These are phyloP conservation scores for Ascaphus truei DNA, from an alignment of 2,113 vertebrate genomes.

Conservation along the genomic window DNA sequence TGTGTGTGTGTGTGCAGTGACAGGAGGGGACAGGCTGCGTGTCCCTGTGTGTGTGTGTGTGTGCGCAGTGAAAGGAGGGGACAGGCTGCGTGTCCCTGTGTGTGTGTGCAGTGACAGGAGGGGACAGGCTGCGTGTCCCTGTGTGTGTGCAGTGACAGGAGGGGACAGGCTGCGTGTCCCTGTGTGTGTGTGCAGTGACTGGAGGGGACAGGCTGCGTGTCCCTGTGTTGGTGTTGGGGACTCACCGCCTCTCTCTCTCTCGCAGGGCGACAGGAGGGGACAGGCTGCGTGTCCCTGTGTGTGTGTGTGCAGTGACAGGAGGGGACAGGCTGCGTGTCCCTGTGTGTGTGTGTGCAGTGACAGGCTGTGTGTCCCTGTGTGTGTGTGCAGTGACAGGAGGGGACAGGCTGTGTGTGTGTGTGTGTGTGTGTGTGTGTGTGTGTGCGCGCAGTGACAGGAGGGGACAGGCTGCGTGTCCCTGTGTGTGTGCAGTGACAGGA, in stretches of 20 bases:
- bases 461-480: neutral
- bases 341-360: too few relatives aligned
- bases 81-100: neutral
- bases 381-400: neutral
- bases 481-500: too few relatives aligned
- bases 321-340: neutral
- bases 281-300: neutral
- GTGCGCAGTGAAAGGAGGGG: neutral
- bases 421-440: too few relatives aligned
- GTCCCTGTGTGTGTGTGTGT: too few relatives aligned
- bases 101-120: too few relatives aligned
- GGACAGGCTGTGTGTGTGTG: neutral
- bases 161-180: neutral
- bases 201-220: neutral
- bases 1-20: neutral
- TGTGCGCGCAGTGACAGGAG: neutral
- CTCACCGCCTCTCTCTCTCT: neutral
- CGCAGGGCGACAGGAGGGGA: conserved; percentile 75
- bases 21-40: neutral
- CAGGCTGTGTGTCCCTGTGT: neutral
- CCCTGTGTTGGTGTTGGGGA: neutral
- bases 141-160: neutral
- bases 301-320: neutral
- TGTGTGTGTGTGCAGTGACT: too few relatives aligned
- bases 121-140: neutral